phyloP scores from a whole-genome alignment of 2,888 invertebrate genomes.

The Catocala fraxini region DNA sequence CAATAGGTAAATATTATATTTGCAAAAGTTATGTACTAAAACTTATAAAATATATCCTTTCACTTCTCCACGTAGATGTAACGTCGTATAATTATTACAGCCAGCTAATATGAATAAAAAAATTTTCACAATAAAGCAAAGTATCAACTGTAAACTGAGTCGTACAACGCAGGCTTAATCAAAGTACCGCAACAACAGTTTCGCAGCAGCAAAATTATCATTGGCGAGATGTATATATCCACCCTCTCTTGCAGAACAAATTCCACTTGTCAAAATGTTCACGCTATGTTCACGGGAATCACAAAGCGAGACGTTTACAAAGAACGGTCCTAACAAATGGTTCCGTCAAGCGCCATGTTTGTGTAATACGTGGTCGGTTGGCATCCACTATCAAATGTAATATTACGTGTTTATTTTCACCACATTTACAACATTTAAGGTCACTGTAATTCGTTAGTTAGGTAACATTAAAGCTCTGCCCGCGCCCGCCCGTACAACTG shows the following conservation, averaged over 20 bases:
- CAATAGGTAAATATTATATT: no score
- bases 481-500: background rate
- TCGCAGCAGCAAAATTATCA: conserved; percentile 62
- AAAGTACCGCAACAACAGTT: conserved; percentile 51
- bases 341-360: conserved; percentile 76
- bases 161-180: conserved; percentile 41
- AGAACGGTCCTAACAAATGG: conserved; percentile 82
- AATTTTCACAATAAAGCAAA: conserved; percentile 25
- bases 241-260: conserved; percentile 76
- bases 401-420: conserved; percentile 63
- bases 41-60: background rate
- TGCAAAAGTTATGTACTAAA: no score
- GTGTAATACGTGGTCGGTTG: conserved; percentile 71
- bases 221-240: conserved; percentile 61
- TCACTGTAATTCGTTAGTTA: conserved; percentile 29
- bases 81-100: background rate
- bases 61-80: conserved; percentile 4
- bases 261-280: conserved; percentile 84
- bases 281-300: conserved; percentile 78
- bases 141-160: conserved; percentile 19
- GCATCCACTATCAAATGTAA: conserved; percentile 66
- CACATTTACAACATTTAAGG: conserved; percentile 45
- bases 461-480: conserved; percentile 16
- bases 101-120: conserved; percentile 8
- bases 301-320: conserved; percentile 83